phyloP scores from a whole-genome alignment of 2,113 vertebrate genomes.

The Haemorhous mexicanus region DNA sequence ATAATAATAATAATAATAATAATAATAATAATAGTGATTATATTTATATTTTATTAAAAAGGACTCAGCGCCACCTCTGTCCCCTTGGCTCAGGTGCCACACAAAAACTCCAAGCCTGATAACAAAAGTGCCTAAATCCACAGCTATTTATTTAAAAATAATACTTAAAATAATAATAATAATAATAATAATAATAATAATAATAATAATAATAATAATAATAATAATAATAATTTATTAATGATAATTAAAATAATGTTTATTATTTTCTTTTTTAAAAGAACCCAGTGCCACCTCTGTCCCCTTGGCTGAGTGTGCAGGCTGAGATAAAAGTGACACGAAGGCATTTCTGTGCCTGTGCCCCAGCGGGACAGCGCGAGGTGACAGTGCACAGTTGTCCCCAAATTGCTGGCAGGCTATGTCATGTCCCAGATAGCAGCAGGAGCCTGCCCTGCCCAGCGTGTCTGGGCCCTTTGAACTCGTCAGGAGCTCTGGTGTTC shows the following conservation, averaged over 20 bases:
- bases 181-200: too few relatives aligned
- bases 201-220: too few relatives aligned
- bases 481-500: not conserved
- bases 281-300: not conserved
- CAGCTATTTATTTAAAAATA: too few relatives aligned
- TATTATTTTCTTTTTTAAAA: not conserved
- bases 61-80: too few relatives aligned
- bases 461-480: slow-evolving; percentile 24
- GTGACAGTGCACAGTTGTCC: not conserved
- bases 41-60: too few relatives aligned
- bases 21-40: too few relatives aligned
- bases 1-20: too few relatives aligned
- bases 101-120: too few relatives aligned
- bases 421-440: slow-evolving; percentile 46
- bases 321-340: slow-evolving; percentile 13
- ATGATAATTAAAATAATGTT: not conserved
- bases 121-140: too few relatives aligned
- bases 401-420: slow-evolving; percentile 39
- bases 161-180: too few relatives aligned
- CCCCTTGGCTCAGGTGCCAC: too few relatives aligned
- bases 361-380: not conserved
- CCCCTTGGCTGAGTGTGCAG: slow-evolving; percentile 1
- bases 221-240: not conserved
- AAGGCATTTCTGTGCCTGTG: not conserved
- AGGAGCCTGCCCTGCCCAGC: not conserved